Conservation (phyloP, 1,140 invertebrate species). For the Parasteatoda tepidariorum region DNA sequence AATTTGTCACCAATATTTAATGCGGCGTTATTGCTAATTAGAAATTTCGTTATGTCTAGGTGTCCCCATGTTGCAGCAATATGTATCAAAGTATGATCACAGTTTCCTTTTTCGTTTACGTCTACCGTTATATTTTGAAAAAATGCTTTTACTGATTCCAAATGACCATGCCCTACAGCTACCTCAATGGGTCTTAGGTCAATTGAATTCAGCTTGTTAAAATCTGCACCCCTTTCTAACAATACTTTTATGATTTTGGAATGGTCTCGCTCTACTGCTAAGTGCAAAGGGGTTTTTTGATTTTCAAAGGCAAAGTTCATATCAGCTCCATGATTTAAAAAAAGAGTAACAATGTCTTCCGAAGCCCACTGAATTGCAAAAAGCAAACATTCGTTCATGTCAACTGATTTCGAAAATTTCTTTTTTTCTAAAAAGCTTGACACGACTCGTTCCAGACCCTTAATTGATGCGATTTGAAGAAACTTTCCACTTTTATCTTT, state of each 20-base stretch:
- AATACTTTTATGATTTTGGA: constrained; percentile 53
- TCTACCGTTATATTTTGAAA: not conserved
- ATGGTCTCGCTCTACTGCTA: constrained; percentile 64
- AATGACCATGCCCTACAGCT: not conserved
- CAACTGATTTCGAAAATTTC: not conserved
- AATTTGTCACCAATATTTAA: not conserved
- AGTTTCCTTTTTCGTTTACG: not conserved
- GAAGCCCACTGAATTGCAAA: not conserved
- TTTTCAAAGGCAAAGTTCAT: not conserved
- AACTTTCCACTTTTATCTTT: not conserved
- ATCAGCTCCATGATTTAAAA: not conserved
- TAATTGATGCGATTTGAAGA: not conserved
- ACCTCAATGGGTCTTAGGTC: not conserved
- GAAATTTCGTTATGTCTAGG: constrained; percentile 24
- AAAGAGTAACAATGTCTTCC: constrained; percentile 7
- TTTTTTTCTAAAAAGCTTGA: not conserved
- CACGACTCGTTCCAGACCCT: not conserved
- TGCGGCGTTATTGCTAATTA: not conserved
- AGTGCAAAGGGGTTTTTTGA: not conserved
- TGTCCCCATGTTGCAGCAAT: not conserved
- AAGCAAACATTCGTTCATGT: not conserved
- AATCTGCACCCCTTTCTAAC: not conserved
- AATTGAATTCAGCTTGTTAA: not conserved
- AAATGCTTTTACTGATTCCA: constrained; percentile 9
- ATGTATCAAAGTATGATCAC: constrained; percentile 2